Percentiles rank a stretch among this genome's conserved stretches.
These are phyloP conservation scores for Ctenopoma multispine DNA, from an alignment of 2,797 vertebrate genomes.

Conservation along the genomic window DNA sequence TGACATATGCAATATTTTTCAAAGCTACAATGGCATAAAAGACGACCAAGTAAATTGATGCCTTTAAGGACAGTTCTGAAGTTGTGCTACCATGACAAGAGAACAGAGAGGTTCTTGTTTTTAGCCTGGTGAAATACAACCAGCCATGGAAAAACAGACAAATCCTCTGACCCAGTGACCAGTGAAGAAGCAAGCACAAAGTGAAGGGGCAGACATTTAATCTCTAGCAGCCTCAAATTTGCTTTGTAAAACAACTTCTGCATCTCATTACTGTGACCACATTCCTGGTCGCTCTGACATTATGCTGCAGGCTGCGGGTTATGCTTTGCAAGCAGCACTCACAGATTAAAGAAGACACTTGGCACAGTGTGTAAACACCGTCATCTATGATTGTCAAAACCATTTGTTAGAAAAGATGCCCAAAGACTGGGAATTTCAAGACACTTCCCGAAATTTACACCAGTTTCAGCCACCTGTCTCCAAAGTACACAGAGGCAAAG, in stretches of 20 bases:
- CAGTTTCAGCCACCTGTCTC: constrained; percentile 12
- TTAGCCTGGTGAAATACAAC: constrained; percentile 3
- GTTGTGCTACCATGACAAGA: background rate
- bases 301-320: background rate
- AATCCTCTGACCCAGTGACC: constrained; percentile 11
- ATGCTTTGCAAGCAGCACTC: background rate
- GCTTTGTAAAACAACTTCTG: constrained; percentile 6
- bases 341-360: background rate
- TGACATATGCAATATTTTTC: too few relatives aligned
- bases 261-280: background rate
- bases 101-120: background rate
- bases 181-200: background rate
- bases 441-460: background rate
- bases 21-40: background rate
- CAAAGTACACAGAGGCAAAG: constrained; percentile 10
- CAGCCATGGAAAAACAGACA: constrained; percentile 3
- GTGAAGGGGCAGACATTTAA: background rate
- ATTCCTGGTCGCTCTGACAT: background rate
- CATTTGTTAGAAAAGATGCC: background rate
- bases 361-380: background rate
- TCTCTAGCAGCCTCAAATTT: background rate
- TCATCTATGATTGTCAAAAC: background rate
- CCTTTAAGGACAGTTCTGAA: background rate
- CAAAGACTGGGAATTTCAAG: background rate
- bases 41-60: background rate